Conservation (phyloP, 2,113 vertebrate species). For the Malaclemys terrapin region DNA sequence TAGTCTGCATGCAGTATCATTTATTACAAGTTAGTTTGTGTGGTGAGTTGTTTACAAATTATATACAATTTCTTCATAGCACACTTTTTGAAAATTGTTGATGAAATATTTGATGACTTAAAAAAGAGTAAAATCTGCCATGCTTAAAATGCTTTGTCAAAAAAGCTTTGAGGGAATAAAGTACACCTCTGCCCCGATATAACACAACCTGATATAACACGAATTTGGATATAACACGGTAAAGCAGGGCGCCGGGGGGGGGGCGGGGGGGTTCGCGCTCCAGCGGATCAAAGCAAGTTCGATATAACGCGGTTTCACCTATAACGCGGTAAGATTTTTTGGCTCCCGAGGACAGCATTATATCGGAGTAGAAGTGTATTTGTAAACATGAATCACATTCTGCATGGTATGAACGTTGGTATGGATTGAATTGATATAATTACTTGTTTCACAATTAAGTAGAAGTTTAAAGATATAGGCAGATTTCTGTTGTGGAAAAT, state of each 20-base stretch:
- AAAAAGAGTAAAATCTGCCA: not conserved
- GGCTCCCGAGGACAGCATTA: too few relatives aligned
- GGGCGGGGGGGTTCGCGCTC: too few relatives aligned
- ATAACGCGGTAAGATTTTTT: too few relatives aligned
- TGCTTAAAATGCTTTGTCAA: constrained; percentile 6
- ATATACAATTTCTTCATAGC: constrained; percentile 9
- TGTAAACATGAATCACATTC: not conserved
- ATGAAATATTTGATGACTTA: not conserved
- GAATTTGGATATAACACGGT: too few relatives aligned
- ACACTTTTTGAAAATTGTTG: not conserved
- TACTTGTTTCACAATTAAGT: not conserved
- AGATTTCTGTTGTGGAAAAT: not conserved
- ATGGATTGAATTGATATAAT: not conserved
- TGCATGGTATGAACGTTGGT: not conserved
- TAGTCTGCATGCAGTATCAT: not conserved
- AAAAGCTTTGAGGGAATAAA: constrained; percentile 27
- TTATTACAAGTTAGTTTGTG: constrained; percentile 12
- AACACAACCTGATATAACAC: too few relatives aligned
- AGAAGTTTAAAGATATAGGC: not conserved
- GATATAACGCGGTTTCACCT: too few relatives aligned
- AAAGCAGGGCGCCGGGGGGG: too few relatives aligned
- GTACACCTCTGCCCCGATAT: too few relatives aligned
- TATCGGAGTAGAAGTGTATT: not conserved
- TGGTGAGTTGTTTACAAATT: constrained; percentile 14
- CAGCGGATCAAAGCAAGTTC: too few relatives aligned